Evolutionary conservation across 2,888 invertebrate species (phyloP).

Genomic region (Lamellibrachia satsuma): DNA sequence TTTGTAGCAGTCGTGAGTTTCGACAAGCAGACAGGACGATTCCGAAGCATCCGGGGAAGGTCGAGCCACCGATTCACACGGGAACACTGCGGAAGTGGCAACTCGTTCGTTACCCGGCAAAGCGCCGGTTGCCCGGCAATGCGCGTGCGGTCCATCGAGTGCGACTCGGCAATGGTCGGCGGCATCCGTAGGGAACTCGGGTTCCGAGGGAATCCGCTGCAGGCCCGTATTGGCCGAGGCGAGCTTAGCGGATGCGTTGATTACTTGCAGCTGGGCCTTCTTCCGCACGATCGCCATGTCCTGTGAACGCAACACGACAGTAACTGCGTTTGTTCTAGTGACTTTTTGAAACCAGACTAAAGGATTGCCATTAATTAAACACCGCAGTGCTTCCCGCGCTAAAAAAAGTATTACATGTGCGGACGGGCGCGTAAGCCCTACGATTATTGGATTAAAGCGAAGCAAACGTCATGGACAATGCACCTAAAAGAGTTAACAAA

Average conservation of each 20-base stretch:
- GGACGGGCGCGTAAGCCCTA: too few species aligned
- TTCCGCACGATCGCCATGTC: conserved; percentile 44
- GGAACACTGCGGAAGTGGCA: background rate
- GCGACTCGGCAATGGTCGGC: background rate
- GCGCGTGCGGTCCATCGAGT: background rate
- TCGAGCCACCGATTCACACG: background rate
- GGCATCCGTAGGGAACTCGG: background rate
- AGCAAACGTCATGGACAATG: too few species aligned
- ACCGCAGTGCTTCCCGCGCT: background rate
- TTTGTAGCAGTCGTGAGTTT: background rate
- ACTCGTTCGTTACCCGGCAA: background rate
- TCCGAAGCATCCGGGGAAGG: background rate
- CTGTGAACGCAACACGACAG: background rate
- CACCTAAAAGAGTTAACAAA: too few species aligned
- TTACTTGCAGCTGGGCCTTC: conserved; percentile 40
- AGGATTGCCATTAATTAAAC: background rate
- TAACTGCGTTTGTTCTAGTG: background rate
- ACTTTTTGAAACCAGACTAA: background rate
- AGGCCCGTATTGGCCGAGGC: conserved; percentile 20
- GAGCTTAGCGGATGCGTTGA: conserved; percentile 38
- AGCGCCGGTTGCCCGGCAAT: background rate
- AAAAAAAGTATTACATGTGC: background rate
- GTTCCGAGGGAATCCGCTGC: background rate
- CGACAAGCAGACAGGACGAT: background rate
- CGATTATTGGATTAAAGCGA: too few species aligned